phyloP scores from a whole-genome alignment of 2,888 invertebrate genomes.

The Lasioglossum villosulum region DNA sequence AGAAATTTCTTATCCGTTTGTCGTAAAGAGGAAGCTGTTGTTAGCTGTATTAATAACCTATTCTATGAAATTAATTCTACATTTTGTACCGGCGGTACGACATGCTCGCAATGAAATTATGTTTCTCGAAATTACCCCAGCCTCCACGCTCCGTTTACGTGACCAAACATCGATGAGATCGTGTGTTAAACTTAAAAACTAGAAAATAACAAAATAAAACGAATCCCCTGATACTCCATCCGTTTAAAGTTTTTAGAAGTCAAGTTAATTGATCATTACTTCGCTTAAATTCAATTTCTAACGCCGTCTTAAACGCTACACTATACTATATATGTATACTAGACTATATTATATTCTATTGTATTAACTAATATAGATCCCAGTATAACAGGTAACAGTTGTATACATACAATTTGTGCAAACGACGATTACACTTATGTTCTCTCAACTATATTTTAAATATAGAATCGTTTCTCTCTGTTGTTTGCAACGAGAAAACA shows the following conservation, averaged over 20 bases:
- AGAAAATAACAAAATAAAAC: conserved; percentile 56
- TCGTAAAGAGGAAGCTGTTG: conserved; percentile 73
- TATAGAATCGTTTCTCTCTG: conserved; percentile 14
- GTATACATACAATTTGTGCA: conserved; percentile 75
- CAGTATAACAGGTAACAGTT: conserved; percentile 64
- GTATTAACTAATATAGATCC: conserved; percentile 39
- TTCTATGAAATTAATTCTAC: background rate
- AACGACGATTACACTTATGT: conserved; percentile 60
- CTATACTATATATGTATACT: conserved; percentile 27
- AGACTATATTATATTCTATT: conserved; percentile 11
- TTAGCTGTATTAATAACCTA: conserved; percentile 47
- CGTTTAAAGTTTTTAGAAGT: conserved; percentile 44
- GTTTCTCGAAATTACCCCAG: conserved; percentile 51
- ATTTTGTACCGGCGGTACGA: conserved; percentile 58
- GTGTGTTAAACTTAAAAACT: conserved; percentile 49
- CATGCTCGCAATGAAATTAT: conserved; percentile 71
- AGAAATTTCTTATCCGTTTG: conserved; percentile 61
- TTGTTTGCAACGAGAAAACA: conserved; percentile 33
- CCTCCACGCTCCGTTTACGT: conserved; percentile 18
- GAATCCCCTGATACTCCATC: conserved; percentile 39
- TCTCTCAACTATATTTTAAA: conserved; percentile 36
- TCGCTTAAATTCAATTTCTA: conserved; percentile 45
- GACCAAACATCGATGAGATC: conserved; percentile 40
- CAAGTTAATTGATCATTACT: conserved; percentile 34
- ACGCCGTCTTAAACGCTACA: conserved; percentile 62